Percentiles rank a stretch among this genome's conserved stretches.
These are phyloP conservation scores for Scleropages formosus DNA, from an alignment of 2,797 vertebrate species.

Conservation along the genomic window DNA sequence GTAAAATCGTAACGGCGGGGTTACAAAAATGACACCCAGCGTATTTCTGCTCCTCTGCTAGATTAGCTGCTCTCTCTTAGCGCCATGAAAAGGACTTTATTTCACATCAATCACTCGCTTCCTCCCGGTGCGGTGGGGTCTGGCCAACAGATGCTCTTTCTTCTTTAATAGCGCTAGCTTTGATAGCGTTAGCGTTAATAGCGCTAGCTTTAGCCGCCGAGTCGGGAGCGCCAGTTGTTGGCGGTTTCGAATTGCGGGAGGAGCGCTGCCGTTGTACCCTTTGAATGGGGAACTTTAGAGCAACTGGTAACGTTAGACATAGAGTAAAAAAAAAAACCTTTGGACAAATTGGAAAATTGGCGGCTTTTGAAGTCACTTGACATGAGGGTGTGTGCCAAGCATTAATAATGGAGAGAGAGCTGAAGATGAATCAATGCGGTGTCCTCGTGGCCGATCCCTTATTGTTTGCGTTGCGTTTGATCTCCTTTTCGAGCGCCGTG, in stretches of 20 bases:
- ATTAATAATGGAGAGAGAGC: slow-evolving; percentile 9
- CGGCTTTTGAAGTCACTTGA: not conserved
- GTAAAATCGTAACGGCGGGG: slow-evolving; percentile 44
- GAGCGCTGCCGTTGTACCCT: slow-evolving; percentile 4
- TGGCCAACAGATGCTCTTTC: too few relatives aligned
- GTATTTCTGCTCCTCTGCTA: slow-evolving; percentile 27
- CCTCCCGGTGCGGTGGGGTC: too few relatives aligned
- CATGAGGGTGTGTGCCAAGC: slow-evolving; percentile 9
- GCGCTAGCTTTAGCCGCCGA: too few relatives aligned
- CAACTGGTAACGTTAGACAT: not conserved
- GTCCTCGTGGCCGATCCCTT: not conserved
- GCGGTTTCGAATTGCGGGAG: not conserved
- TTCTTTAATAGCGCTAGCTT: too few relatives aligned
- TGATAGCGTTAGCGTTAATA: too few relatives aligned
- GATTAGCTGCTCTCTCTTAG: not conserved
- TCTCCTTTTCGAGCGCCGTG: not conserved
- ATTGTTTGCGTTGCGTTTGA: not conserved
- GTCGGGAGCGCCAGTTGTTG: not conserved
- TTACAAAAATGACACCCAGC: slow-evolving; percentile 30
- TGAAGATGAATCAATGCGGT: not conserved
- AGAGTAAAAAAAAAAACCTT: not conserved
- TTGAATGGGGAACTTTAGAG: not conserved
- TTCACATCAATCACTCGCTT: too few relatives aligned
- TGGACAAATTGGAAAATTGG: not conserved
- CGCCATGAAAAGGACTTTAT: too few relatives aligned